These are phyloP conservation scores for Aphidius gifuensis DNA, from an alignment of 1,140 invertebrate genomes.

Conservation along the genomic window DNA sequence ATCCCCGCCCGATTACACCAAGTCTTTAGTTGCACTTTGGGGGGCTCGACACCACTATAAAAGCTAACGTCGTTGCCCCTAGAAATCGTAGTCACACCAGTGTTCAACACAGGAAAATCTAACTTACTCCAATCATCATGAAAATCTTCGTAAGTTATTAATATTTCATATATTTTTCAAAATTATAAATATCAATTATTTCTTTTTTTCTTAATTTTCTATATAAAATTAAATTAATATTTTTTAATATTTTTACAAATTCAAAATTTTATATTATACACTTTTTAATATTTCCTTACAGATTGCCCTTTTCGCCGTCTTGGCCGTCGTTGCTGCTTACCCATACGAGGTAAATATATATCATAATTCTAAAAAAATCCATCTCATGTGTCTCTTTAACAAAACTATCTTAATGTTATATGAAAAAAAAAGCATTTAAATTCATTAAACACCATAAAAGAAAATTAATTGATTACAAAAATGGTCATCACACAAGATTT, in stretches of 20 bases:
- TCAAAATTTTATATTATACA: background rate
- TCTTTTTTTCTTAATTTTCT: background rate
- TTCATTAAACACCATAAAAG: too few species aligned
- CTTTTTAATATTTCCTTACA: conserved; percentile 29
- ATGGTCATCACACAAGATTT: too few species aligned
- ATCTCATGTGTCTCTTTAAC: conserved; percentile 1
- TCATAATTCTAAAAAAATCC: background rate
- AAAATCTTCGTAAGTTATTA: conserved; percentile 51
- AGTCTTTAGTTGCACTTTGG: conserved; percentile 22
- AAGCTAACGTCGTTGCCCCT: conserved; percentile 50
- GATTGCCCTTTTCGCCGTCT: conserved; percentile 48
- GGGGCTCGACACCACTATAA: conserved; percentile 52
- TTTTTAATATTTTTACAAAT: background rate
- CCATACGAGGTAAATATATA: conserved; percentile 28
- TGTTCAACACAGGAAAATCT: conserved; percentile 48
- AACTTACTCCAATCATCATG: conserved; percentile 39
- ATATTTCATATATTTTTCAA: background rate
- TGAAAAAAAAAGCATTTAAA: background rate
- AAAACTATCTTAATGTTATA: conserved; percentile 4
- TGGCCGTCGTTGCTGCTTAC: conserved; percentile 39
- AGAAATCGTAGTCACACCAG: conserved; percentile 48
- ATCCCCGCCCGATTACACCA: conserved; percentile 45
- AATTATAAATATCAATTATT: background rate
- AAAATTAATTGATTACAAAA: too few species aligned
- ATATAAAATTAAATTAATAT: background rate